Evolutionary conservation across 2,113 vertebrate genomes (phyloP), one percentile per base, ranked within the genome.

Genomic region (Sinocyclocheilus maitianheensis): DNA sequence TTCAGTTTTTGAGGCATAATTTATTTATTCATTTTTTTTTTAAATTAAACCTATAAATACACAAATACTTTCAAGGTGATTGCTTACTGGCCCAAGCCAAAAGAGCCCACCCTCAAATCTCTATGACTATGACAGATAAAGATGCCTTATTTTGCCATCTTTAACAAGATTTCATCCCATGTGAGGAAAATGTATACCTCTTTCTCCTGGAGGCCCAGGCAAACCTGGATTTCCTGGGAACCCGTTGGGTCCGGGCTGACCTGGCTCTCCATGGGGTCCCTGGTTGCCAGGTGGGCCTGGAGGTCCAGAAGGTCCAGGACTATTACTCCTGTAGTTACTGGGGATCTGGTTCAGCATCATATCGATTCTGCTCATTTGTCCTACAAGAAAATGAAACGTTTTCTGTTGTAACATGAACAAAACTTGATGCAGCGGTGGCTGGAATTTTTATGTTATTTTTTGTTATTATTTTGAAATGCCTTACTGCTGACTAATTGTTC

Each of bases 331-430:
- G 92, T 98, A 97, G 89, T 97, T 96, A 0, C 97, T 97, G 0
- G 98, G 98, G 91, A 99, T 98, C 94, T 99, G 98, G 93, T 99
- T 99, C 91, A 99, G 87, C 96, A 99, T 96, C 91, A 96, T 96
- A 90, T 97, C 97, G 83, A 99, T 96, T 90, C 97, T 95, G 91
- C 91, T 97, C 97, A 99, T 99, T 92, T 99, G 98, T 90, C 95
- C 98, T 99, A 91, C 34, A 88, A 90, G 75, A 8, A 84, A 7
- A 81, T 46, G 9, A 84, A 81, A 20, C 74, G 60, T 74, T 51
- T 12, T 12, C 3, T 24, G 24, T 55, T 20, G 6, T 34, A 79
- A 60, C 20, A 60, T 0, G 10, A 22, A 24, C 16, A 18, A 0
- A 2, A 55, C 48, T 51, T 51, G 48, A 51, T 51, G 12, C 12